Evolutionary conservation across 2,797 vertebrate species (phyloP).

Genomic region (Fistularia commersonii): DNA sequence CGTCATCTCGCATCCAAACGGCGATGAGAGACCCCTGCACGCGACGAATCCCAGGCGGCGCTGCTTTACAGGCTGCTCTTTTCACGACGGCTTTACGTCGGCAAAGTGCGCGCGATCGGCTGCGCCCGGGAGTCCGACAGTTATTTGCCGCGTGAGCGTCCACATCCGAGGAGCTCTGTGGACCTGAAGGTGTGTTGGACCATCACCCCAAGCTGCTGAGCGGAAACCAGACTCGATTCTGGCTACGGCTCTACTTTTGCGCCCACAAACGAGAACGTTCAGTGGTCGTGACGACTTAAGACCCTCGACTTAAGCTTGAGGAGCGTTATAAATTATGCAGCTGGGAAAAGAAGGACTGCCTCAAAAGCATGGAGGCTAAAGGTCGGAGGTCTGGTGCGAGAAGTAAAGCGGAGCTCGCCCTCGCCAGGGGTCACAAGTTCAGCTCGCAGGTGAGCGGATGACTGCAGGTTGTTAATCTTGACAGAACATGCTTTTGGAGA

Average conservation of each 20-base stretch:
- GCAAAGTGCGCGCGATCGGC: too few species aligned
- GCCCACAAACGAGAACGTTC: not conserved
- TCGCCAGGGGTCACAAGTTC: constrained; percentile 44
- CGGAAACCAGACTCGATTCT: too few species aligned
- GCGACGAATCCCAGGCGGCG: too few species aligned
- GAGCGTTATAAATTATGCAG: constrained; percentile 7
- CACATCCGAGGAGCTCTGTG: too few species aligned
- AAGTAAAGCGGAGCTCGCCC: constrained; percentile 2
- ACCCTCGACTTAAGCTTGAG: not conserved
- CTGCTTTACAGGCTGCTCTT: too few species aligned
- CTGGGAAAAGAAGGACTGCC: constrained; percentile 18
- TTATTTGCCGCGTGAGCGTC: too few species aligned
- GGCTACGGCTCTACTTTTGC: not conserved
- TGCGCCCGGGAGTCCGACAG: too few species aligned
- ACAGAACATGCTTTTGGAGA: constrained; percentile 30
- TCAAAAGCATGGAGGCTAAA: constrained; percentile 24
- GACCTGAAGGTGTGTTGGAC: too few species aligned
- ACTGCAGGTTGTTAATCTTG: constrained; percentile 33
- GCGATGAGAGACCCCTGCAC: too few species aligned
- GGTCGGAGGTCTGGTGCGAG: constrained; percentile 47
- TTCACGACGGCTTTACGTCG: too few species aligned
- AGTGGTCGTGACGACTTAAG: not conserved
- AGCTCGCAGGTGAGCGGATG: constrained; percentile 33
- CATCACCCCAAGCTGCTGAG: too few species aligned
- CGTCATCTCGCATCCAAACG: too few species aligned